Base-by-base conservation (phyloP, 2,888 invertebrate species). In the Dasypolia templi region DNA sequence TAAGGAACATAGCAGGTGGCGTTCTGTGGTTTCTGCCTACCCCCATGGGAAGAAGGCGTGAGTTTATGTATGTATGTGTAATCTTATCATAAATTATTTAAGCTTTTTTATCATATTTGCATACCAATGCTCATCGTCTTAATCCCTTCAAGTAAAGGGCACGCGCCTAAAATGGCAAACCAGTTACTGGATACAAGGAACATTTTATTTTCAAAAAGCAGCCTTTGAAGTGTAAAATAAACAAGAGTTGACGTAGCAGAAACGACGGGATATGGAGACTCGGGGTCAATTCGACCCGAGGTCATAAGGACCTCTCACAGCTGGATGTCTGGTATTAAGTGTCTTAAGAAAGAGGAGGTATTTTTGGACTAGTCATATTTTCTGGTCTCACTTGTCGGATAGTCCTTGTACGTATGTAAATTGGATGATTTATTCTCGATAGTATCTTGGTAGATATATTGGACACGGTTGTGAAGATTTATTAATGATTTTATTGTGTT, bases 231-330 rank as follows among this genome's bases (percentile, higher is more conserved):
- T 63, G 58, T 71, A 77, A 83, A 82, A 85, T 76, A 75, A 79
- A 71, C 64, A 77, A 74, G 62, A 75, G 14, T 74, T 75, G 77
- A 76, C 62, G 75, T 22, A 68, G 55, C 68, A 67, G 22, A 67
- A 64, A 64, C 62, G 81, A 71, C 56, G 72, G 62, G 67, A 55
- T 59, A 46, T 17, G 49, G 74, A 64, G 32, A 67, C 64, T 35
- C 17, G 55, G 80, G 82, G 79, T 81, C 83, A 79, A n/a, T 11
- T 53, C 65, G 72, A 73, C 72, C 67, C 61, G 77, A 82, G 87
- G 82, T 84, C 85, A 79, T 9, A 53, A 74, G 78, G 75, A 81
- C 79, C 76, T 49, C 64, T 72, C 84, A 51, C 87, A 61, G 82
- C 82, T 55, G 86, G 87, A 63, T 63, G 68, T 56, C 68, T 29